phyloP scores from a whole-genome alignment of 35 echinoderm and acorn worm species.

The Acanthaster planci region DNA sequence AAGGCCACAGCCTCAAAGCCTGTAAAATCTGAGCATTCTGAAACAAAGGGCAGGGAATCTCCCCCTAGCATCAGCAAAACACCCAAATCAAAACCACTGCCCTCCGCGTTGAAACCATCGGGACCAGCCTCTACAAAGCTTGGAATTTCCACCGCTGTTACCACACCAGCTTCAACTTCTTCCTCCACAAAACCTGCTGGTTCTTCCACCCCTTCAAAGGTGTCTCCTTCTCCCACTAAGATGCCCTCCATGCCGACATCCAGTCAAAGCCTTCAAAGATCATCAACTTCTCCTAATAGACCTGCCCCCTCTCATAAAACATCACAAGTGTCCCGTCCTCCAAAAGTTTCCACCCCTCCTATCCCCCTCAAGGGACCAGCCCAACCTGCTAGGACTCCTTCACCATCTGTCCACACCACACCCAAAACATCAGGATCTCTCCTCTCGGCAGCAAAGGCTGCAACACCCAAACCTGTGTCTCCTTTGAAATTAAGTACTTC shows the following conservation, averaged over 20 bases:
- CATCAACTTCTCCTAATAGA: constrained; percentile 3
- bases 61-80: not conserved
- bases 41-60: constrained; percentile 1
- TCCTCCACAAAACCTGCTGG: not conserved
- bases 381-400: not conserved
- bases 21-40: not conserved
- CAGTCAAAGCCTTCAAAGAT: not conserved
- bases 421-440: not conserved
- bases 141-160: not conserved
- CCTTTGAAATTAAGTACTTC: constrained; percentile 10
- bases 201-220: not conserved
- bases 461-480: constrained; percentile 15
- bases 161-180: not conserved
- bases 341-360: constrained; percentile 22
- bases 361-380: constrained; percentile 9
- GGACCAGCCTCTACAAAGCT: not conserved
- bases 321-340: constrained; percentile 7
- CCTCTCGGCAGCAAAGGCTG: not conserved
- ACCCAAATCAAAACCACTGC: constrained; percentile 19
- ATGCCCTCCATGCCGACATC: not conserved
- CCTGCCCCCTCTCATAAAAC: not conserved
- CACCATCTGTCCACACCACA: not conserved
- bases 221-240: not conserved
- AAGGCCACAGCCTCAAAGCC: not conserved
- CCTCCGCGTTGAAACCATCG: constrained; percentile 1